Evolutionary conservation across 2,113 vertebrate genomes (phyloP).

Genomic region (Anoura caudifer): DNA sequence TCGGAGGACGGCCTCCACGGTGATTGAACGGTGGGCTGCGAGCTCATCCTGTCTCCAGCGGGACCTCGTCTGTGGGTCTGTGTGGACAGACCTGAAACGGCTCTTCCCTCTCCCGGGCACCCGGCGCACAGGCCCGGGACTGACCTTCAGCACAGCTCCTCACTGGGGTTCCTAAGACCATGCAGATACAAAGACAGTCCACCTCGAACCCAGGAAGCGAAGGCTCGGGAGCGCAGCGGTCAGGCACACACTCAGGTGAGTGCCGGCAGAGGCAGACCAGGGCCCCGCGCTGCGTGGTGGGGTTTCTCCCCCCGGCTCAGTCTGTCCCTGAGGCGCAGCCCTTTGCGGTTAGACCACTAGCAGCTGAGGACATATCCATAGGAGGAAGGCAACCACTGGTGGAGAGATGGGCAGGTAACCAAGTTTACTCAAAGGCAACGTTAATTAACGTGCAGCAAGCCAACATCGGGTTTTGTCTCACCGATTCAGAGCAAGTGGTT

Average conservation of each 20-base stretch:
- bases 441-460: not conserved
- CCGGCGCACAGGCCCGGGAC: not conserved
- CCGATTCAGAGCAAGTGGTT: not conserved
- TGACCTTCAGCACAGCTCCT: not conserved
- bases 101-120: not conserved
- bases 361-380: not conserved
- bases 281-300: not conserved
- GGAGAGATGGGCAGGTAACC: not conserved
- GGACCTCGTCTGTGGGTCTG: not conserved
- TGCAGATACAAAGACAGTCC: not conserved
- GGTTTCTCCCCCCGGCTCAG: not conserved
- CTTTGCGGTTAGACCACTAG: not conserved
- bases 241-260: not conserved
- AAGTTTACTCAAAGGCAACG: not conserved
- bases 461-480: not conserved
- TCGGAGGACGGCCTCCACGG: not conserved
- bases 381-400: not conserved
- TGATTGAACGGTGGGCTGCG: not conserved
- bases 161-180: not conserved
- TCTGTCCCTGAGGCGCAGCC: not conserved
- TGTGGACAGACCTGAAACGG: not conserved
- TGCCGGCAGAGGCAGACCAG: not conserved
- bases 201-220: not conserved
- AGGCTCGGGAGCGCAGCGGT: not conserved
- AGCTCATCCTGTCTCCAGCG: not conserved